These are phyloP conservation scores for Oxystoma pomonae DNA, from an alignment of 2,888 invertebrate species.

Conservation along the genomic window DNA sequence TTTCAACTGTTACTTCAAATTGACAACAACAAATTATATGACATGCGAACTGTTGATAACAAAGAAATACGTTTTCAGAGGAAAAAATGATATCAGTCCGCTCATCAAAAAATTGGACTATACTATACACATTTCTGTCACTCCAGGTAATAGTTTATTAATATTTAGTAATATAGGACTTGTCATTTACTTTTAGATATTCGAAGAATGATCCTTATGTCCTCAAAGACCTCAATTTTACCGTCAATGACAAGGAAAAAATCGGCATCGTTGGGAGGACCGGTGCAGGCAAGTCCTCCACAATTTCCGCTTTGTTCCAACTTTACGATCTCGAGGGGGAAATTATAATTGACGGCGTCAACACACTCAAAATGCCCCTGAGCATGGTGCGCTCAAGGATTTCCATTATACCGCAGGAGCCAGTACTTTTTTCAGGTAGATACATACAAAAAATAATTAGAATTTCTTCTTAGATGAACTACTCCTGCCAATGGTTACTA, in stretches of 20 bases:
- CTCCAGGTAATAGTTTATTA: too few relatives aligned
- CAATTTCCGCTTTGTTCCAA: conserved; percentile 78
- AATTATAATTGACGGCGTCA: conserved; percentile 75
- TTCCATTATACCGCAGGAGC: conserved; percentile 85
- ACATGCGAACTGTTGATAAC: too few relatives aligned
- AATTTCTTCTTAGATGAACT: too few relatives aligned
- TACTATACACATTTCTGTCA: too few relatives aligned
- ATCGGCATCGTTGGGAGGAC: conserved; percentile 80
- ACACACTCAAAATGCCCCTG: conserved; percentile 66
- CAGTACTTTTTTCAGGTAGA: conserved; percentile 72
- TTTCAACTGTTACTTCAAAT: too few relatives aligned
- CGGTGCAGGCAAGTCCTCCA: conserved; percentile 80
- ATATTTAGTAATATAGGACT: too few relatives aligned
- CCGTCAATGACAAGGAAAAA: conserved; percentile 67
- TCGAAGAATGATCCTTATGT: conserved; percentile 66
- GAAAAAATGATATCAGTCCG: too few relatives aligned
- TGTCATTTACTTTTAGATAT: conserved; percentile 58
- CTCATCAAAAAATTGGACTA: too few relatives aligned
- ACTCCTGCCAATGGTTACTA: too few relatives aligned
- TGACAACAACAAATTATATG: too few relatives aligned
- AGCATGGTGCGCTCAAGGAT: conserved; percentile 71
- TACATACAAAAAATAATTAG: too few relatives aligned
- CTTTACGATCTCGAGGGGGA: conserved; percentile 73
- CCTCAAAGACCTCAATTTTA: conserved; percentile 65
- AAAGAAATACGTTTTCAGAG: too few relatives aligned